A percentile compares a stretch with the other conserved stretches of the same genome.
These are phyloP conservation scores for Lagria hirta DNA, from an alignment of 2,888 invertebrate genomes.

Conservation along the genomic window DNA sequence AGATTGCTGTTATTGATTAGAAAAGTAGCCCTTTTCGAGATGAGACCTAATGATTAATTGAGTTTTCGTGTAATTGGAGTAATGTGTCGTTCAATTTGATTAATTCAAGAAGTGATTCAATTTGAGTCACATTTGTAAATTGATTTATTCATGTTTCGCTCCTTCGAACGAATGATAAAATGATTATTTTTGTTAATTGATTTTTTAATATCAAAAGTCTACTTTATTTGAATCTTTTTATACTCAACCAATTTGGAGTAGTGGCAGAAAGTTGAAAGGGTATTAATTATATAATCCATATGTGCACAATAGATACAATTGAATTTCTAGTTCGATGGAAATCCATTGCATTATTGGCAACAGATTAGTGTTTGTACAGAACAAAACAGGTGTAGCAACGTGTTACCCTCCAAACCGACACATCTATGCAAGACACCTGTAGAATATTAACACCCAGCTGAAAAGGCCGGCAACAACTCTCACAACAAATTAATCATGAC, in stretches of 20 bases:
- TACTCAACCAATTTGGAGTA: slow-evolving; percentile 43
- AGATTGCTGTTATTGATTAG: slow-evolving; percentile 50
- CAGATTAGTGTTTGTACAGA: slow-evolving; percentile 50
- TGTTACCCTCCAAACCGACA: slow-evolving; percentile 46
- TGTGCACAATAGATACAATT: slow-evolving; percentile 49
- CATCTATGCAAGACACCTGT: slow-evolving; percentile 48
- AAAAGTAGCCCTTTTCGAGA: slow-evolving; percentile 50
- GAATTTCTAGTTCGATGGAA: slow-evolving; percentile 49
- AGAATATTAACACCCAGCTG: slow-evolving; percentile 50
- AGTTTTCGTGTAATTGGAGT: slow-evolving; percentile 50
- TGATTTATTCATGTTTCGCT: slow-evolving; percentile 26
- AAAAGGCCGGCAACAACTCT: slow-evolving; percentile 34
- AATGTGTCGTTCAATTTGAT: slow-evolving; percentile 49
- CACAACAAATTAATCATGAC: slow-evolving; percentile 24
- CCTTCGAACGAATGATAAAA: slow-evolving; percentile 24
- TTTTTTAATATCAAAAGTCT: slow-evolving; percentile 28
- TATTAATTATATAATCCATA: too few species aligned
- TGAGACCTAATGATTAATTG: slow-evolving; percentile 52
- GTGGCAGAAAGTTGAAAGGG: slow-evolving; percentile 45
- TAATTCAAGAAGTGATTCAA: slow-evolving; percentile 49
- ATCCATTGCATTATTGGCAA: slow-evolving; percentile 49
- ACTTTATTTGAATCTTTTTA: slow-evolving; percentile 44
- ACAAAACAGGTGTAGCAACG: slow-evolving; percentile 52
- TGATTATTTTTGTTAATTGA: slow-evolving; percentile 22
- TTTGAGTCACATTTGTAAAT: slow-evolving; percentile 33